Evolutionary conservation across 2,113 vertebrate species (phyloP), one percentile per base, ranked within the genome.

Genomic region (Notothenia rossii): DNA sequence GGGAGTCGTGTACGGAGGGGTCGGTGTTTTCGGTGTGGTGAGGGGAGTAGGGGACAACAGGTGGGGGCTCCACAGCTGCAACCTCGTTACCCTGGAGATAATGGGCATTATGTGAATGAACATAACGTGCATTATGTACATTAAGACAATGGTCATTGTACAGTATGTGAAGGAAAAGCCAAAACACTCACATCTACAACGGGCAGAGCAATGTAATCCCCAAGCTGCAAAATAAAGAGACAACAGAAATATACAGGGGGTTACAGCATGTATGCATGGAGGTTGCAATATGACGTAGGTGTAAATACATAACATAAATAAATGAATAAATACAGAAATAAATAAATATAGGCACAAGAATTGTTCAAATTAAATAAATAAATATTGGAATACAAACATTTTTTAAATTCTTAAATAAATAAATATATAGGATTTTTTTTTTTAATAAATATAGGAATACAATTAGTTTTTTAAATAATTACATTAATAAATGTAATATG

Each of bases 21-120:
- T 1, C 63, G 1, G 7, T 77, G 72, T 59, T 91, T 89, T 70
- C 53, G 83, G 81, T 85, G 75, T 8, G 79, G 88, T 93, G 89
- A 0, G 91, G 90, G 0, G 91, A 84, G 0, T 95, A 96, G 15
- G 94, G 96, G 4, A 96, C 50, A 1, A 93, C 90, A 0, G 94
- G 95, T 0, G 93, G 94, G 0, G 95, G 95, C 75, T 95, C 92
- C 58, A 92, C 95, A 14, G 94, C 96, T 0, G 96, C 96, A 50
- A 98, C 96, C 33, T 96, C 96, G 0, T 98, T 97, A 75, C 93
- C 95, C 98, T 99, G 80, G 1, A 76, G 56, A 49, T 1, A 64
- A 67, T 6, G 18, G 1, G 50, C 10, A 46, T 10, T 5, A 56
- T 1, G 17, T 10, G 10, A 9, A 7, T 56, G 45, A 36, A 14